phyloP scores from a whole-genome alignment of 2,888 invertebrate species.

The Netelia fuscicornis region DNA sequence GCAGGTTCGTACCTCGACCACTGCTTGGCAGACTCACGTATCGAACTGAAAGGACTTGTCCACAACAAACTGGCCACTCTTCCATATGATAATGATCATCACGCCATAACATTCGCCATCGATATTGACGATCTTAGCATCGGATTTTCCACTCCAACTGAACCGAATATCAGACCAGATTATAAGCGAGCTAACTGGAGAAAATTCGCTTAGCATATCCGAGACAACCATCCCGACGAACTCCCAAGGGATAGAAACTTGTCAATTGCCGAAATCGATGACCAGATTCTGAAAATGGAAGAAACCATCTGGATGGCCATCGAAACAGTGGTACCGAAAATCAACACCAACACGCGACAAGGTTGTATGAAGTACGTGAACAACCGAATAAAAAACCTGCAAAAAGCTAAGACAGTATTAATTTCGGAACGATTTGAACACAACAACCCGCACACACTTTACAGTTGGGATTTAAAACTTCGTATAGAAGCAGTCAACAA shows the following conservation, averaged over 20 bases:
- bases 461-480: neutral
- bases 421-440: neutral
- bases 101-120: neutral
- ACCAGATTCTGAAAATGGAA: neutral
- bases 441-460: neutral
- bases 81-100: slow-evolving; percentile 53
- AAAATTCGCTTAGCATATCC: too few species aligned
- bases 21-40: neutral
- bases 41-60: neutral
- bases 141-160: neutral
- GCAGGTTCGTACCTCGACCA: too few species aligned
- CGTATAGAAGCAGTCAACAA: slow-evolving; percentile 22
- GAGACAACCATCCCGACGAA: too few species aligned
- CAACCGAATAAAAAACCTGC: neutral
- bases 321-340: neutral
- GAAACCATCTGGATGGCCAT: slow-evolving; percentile 16
- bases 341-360: neutral
- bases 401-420: neutral
- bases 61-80: neutral
- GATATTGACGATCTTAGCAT: neutral
- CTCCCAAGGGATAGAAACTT: too few species aligned
- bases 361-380: slow-evolving; percentile 33
- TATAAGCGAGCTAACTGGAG: too few species aligned
- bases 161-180: neutral
- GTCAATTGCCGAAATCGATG: slow-evolving; percentile 53